Base-by-base conservation (phyloP, 2,113 vertebrate species). In the Tragulus kanchil region DNA sequence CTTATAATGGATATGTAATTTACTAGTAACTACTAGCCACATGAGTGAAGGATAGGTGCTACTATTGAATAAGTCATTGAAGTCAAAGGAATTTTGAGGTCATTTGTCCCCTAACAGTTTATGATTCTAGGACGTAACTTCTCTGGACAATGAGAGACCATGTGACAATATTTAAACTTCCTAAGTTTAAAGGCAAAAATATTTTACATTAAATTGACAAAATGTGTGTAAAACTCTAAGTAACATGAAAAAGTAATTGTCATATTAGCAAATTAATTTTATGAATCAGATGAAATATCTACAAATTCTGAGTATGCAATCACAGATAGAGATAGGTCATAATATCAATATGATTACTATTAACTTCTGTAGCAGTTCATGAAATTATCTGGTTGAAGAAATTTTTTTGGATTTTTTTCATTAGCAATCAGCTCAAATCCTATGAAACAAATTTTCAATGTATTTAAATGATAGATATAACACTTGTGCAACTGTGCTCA, bases 141-240 rank as follows among this genome's bases (percentile, higher is more conserved):
- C 36, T 88, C 48, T 42, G 8, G 16, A 65, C 1, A 59, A 9
- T 26, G 28, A 95, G 54, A 84, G 26, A 11, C 3, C 59, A 54
- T 16, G 7, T 91, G 61, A 87, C 6, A 87, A 84, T 91, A 93
- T 85, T 71, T 61, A 83, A 90, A 90, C 15, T 54, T 85, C 23
- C 73, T 10, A 91, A 87, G 69, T 25, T 90, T 87, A 64, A 19
- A 94, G 28, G 6, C 25, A 59, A 28, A 48, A 1, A 42, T 16
- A 28, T 54, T 67, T 21, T 59, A 54, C 16, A 56, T 79, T 26
- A 85, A 52, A 78, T 26, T 54, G 17, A 78, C 8, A n/a, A 94
- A 61, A 3, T 36, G 36, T 19, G 9, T 61, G 1, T 92, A 85
- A 73, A 87, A 45, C 2, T 71, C 67, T 64, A 79, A 58, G 5